phyloP scores from a whole-genome alignment of 1,140 invertebrate genomes.

The Panagrolaimus sp. region DNA sequence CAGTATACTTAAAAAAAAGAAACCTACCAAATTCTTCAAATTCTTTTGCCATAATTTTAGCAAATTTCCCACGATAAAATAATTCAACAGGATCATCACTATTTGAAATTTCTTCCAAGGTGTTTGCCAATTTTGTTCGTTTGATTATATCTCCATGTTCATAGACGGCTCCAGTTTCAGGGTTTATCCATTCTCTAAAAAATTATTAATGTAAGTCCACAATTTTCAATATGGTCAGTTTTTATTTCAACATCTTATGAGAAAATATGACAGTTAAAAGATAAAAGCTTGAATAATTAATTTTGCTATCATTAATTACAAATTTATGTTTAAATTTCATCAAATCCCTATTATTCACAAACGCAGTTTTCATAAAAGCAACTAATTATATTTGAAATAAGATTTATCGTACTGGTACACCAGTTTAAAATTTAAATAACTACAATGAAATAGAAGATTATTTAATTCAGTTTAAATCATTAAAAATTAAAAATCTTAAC shows the following conservation, averaged over 20 bases:
- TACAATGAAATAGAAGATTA: too few species aligned
- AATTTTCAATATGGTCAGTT: neutral
- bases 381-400: too few species aligned
- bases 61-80: constrained; percentile 61
- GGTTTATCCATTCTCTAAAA: constrained; percentile 60
- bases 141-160: constrained; percentile 62
- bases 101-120: constrained; percentile 60
- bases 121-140: constrained; percentile 60
- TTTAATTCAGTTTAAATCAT: too few species aligned
- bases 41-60: constrained; percentile 57
- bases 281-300: too few species aligned
- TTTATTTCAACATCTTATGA: too few species aligned
- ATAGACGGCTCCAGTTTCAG: constrained; percentile 59
- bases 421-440: neutral
- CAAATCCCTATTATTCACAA: too few species aligned
- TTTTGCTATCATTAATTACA: too few species aligned
- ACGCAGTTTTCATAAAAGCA: too few species aligned
- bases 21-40: constrained; percentile 51
- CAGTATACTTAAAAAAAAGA: neutral
- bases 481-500: too few species aligned
- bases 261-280: too few species aligned
- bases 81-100: constrained; percentile 57
- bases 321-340: too few species aligned
- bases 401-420: neutral
- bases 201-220: neutral